phyloP scores from a whole-genome alignment of 2,797 vertebrate species.

The Acipenser transmontanus region DNA sequence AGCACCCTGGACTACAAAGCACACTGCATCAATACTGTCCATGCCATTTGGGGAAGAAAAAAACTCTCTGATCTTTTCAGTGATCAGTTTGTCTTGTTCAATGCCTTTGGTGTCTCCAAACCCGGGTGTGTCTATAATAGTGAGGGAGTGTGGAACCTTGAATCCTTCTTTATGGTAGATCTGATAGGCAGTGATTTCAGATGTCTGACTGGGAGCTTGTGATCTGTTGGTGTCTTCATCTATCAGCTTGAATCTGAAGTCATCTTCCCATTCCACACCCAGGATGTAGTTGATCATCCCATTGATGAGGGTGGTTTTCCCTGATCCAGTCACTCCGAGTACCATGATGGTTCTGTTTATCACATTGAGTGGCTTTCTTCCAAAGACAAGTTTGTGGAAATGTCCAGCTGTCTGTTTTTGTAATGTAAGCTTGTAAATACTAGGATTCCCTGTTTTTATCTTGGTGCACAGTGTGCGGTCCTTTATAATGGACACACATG shows the following conservation, averaged over 20 bases:
- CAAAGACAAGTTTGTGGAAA: background rate
- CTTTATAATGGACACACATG: too few species aligned
- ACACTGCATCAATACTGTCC: constrained; percentile 29
- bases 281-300: constrained; percentile 33
- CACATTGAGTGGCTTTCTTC: background rate
- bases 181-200: constrained; percentile 35
- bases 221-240: constrained; percentile 24
- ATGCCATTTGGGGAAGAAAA: constrained; percentile 26
- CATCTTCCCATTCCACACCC: constrained; percentile 33
- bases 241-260: constrained; percentile 28
- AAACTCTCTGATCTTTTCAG: constrained; percentile 23
- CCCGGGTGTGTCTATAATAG: constrained; percentile 40
- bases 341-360: constrained; percentile 11
- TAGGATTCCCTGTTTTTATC: background rate
- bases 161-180: constrained; percentile 28
- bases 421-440: background rate
- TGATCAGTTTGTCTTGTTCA: constrained; percentile 29
- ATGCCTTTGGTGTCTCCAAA: constrained; percentile 39
- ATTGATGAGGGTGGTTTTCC: constrained; percentile 27
- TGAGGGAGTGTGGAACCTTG: constrained; percentile 30
- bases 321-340: constrained; percentile 25
- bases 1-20: constrained; percentile 17
- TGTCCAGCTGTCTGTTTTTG: background rate
- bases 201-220: constrained; percentile 35
- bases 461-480: background rate